Evolutionary conservation across 2,888 invertebrate species (phyloP), one percentile per base, ranked within the genome.

Genomic region (Branchellion lobata): DNA sequence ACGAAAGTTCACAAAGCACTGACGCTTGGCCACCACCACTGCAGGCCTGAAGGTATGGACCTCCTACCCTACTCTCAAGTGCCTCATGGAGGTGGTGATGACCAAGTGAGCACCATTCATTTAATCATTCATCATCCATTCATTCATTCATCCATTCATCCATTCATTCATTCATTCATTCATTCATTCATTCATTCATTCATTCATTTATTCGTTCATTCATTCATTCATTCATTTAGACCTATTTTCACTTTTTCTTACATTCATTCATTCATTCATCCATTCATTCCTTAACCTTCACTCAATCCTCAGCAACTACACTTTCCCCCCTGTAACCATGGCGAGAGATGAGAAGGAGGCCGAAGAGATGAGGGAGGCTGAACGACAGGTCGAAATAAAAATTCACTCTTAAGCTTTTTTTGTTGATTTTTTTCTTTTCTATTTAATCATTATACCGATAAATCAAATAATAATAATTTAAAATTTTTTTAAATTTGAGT

Each of bases 11-110:
- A n/a, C n/a, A n/a, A n/a, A n/a, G n/a, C n/a, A n/a, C n/a, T n/a
- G n/a, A n/a, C n/a, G n/a, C n/a, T n/a, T n/a, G n/a, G n/a, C 31
- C 29, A 24, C 21, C 34, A 21, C 31, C 31, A 3, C 3, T 68
- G n/a, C 82, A 86, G 87, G 87, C 73, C 81, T 83, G 83, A 90
- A 92, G 79, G 94, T 93, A 51, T 96, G 96, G 92, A 91, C 92
- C 84, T 92, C 92, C 83, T 97, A 96, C 89, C 95, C 96, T 27
- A 96, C 93, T 74, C 90, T 97, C 82, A 90, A 93, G 82, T 92
- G 92, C 84, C 90, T 97, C 82, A 95, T 97, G 91, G 96, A 97
- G 89, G 95, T 95, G 92, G 94, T 95, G 84, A 97, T 97, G 86
- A 97, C 96, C 14, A 94, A 93, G 92, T 93, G 86, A 89, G 90